Conservation (phyloP, 2,797 vertebrate species). For the Ptychobarbus kaznakovi region DNA sequence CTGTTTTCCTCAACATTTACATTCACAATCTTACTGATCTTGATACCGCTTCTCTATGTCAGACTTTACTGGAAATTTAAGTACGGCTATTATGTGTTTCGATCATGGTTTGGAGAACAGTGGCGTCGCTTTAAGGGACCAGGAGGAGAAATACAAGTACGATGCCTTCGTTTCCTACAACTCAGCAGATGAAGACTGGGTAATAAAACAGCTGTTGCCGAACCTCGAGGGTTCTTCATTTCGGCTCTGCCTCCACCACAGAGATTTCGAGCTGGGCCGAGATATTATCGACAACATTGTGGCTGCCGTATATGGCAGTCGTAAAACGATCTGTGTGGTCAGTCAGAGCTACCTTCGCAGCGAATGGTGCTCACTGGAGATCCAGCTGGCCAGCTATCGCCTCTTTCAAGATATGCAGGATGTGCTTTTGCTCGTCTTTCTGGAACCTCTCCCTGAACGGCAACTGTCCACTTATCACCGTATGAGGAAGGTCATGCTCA, state of each 20-base stretch:
- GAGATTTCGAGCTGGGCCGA: conserved; percentile 80
- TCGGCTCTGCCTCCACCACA: conserved; percentile 81
- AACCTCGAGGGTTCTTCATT: conserved; percentile 76
- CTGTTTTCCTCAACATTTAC: conserved; percentile 75
- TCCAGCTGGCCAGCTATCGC: conserved; percentile 87
- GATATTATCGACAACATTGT: conserved; percentile 87
- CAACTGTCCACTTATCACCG: conserved; percentile 84
- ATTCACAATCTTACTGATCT: conserved; percentile 73
- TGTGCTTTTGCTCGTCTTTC: conserved; percentile 84
- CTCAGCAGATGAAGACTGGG: conserved; percentile 83
- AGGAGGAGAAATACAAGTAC: conserved; percentile 81
- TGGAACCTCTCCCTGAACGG: conserved; percentile 81
- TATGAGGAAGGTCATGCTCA: conserved; percentile 88
- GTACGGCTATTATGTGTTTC: conserved; percentile 83
- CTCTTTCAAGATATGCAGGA: conserved; percentile 87
- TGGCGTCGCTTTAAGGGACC: conserved; percentile 77
- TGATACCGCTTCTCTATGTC: conserved; percentile 78
- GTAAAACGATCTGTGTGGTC: conserved; percentile 86
- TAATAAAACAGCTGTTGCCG: conserved; percentile 80
- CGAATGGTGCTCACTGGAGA: conserved; percentile 90
- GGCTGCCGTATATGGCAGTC: conserved; percentile 83
- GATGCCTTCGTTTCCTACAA: conserved; percentile 90
- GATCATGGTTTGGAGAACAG: conserved; percentile 81
- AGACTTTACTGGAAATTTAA: conserved; percentile 83
- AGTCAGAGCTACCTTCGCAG: conserved; percentile 85